A percentile compares a stretch with the other conserved stretches of the same genome.
phyloP scores from a whole-genome alignment of 2,888 invertebrate genomes.

The Heliconius ismenius region DNA sequence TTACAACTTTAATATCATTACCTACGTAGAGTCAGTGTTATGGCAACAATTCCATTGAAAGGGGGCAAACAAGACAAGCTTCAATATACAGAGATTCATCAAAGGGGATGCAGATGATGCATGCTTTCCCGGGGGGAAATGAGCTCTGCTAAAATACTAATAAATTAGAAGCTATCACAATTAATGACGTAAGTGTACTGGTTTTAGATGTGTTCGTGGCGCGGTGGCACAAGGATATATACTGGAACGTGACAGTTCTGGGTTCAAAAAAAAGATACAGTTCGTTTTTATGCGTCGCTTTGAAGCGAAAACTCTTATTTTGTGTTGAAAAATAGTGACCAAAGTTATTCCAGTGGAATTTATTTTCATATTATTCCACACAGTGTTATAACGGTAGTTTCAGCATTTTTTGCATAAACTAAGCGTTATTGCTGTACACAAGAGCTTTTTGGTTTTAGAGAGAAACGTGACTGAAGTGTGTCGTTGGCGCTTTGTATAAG shows the following conservation, averaged over 20 bases:
- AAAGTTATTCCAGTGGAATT: not conserved
- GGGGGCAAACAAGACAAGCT: not conserved
- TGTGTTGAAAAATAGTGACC: not conserved
- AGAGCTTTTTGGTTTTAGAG: slow-evolving; percentile 19
- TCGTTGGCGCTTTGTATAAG: slow-evolving; percentile 24
- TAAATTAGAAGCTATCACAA: slow-evolving; percentile 13
- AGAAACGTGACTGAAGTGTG: slow-evolving; percentile 24
- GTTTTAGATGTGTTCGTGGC: not conserved
- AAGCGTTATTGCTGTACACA: slow-evolving; percentile 12
- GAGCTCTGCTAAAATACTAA: not conserved
- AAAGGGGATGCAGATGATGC: not conserved
- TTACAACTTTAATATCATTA: not conserved
- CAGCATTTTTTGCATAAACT: slow-evolving; percentile 10
- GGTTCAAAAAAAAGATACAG: not conserved
- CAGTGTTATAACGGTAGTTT: not conserved
- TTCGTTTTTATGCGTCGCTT: not conserved
- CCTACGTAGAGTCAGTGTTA: not conserved
- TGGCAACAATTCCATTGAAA: not conserved
- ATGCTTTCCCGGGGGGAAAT: not conserved
- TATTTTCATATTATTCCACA: not conserved
- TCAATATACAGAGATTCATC: not conserved
- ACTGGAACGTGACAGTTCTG: too few relatives aligned
- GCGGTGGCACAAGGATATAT: too few relatives aligned
- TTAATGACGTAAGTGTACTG: not conserved
- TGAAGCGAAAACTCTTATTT: not conserved